Evolutionary conservation across 2,113 vertebrate species (phyloP), one percentile per base, ranked within the genome.

Genomic region (Urocitellus parryii): DNA sequence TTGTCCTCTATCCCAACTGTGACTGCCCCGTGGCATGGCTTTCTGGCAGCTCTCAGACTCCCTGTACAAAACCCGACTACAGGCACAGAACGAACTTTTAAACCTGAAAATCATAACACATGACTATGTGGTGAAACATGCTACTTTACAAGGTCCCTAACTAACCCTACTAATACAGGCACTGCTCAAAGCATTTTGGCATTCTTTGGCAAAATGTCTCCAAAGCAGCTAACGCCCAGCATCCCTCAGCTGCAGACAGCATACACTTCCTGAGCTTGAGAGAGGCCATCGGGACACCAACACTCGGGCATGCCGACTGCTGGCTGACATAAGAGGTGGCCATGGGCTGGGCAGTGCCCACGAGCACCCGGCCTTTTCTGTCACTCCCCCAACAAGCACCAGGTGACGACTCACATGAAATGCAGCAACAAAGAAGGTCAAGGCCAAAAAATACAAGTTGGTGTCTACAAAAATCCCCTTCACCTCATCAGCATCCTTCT

Each of bases 391-490:
- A 0, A 14, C n/a, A 39, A 4, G 70, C 8, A 13, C 74, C 3
- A 5, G 32, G 63, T 29, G 37, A 83, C 2, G 18, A 98, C 99
- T 99, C 98, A 99, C 99, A 27, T 99, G 99, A 95, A 99, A 99
- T 0, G 99, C 99, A 8, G 99, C 99, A 1, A 99, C 99, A 24
- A 99, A 99, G 98, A 99, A 99, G 3, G 99, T 99, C 96, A 99
- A 97, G 1, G 99, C 99, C 76, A 99, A 96, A 97, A 99, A 99
- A 96, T 99, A 99, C 88, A 99, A 97, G 96, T 99, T 99, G 76
- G 99, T 99, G 84, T 99, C 99, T n/a, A 99, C 99, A 94, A 99
- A 99, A 96, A 99, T 99, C 45, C 99, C 99, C 97, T 99, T 99
- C 45, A 99, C 99, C 98, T 99, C 99, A 97, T 99, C 99, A 2